Evolutionary conservation across 2,113 vertebrate species (phyloP).

Genomic region (Tragelaphus imberbis): DNA sequence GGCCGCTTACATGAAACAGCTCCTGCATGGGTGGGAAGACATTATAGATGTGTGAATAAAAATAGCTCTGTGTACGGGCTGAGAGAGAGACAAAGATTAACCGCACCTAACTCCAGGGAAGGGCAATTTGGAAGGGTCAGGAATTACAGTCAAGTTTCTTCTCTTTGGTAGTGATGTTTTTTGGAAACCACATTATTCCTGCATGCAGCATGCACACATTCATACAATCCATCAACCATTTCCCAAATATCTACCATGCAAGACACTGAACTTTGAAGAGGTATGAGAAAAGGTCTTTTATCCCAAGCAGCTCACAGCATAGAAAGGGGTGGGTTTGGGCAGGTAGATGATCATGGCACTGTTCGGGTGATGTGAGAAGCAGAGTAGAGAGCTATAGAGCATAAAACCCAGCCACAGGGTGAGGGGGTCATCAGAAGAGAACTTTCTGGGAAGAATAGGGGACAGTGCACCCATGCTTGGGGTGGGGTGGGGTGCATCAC

Average conservation of each 20-base stretch:
- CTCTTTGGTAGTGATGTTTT: neutral
- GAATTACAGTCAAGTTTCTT: neutral
- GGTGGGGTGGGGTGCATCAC: too few species aligned
- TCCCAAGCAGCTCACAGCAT: neutral
- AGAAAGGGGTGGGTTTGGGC: neutral
- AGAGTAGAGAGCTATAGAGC: too few species aligned
- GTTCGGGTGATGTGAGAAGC: neutral
- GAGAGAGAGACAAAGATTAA: neutral
- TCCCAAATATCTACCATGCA: rapidly evolving
- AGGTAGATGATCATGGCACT: too few species aligned
- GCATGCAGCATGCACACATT: rapidly evolving
- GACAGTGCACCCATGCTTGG: neutral
- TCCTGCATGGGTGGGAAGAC: rapidly evolving
- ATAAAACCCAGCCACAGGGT: neutral
- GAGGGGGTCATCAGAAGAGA: neutral
- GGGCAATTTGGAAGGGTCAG: neutral
- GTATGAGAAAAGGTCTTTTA: neutral
- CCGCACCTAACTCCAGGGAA: rapidly evolving
- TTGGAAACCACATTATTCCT: neutral
- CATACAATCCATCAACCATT: too few species aligned
- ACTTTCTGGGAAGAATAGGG: too few species aligned
- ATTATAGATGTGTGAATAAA: rapidly evolving
- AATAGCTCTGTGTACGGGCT: neutral
- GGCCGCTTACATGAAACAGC: neutral
- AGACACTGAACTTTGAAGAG: neutral